Evolutionary conservation across 2,113 vertebrate genomes (phyloP), one percentile per base, ranked within the genome.

Genomic region (Glareola pratincola): DNA sequence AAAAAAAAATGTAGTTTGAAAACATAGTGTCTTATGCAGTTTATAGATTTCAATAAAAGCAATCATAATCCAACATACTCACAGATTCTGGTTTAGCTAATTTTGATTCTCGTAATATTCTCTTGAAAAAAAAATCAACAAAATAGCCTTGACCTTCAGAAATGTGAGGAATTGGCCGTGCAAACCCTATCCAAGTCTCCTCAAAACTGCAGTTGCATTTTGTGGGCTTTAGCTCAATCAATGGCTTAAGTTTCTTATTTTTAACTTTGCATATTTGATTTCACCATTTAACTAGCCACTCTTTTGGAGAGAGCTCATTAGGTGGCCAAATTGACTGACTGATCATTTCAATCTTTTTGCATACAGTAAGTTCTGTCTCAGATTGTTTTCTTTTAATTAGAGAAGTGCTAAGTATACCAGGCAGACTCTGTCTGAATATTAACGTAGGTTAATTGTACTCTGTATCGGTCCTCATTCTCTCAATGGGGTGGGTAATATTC

Each of bases 21-120:
- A 91, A 43, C 4, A 24, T 32, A 20, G 4, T 30, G 12, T 5
- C 2, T 78, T 66, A 23, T 0, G 0, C 39, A 53, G 11, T 8
- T 50, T 48, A 60, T 19, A 50, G 8, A 30, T 47, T 80, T 24
- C 23, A 43, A 51, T 51, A 80, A 79, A 85, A 24, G 6, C 15
- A 54, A n/a, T 80, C 32, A 59, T 54, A 80, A 83, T 56, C 12
- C 32, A 67, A 23, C 14, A 45, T 34, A 63, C 19, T 69, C 20
- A 51, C 23, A 91, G 24, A 7, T 48, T 37, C 4, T n/a, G 10
- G 6, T 53, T 71, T 77, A 57, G 62, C 50, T 76, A 50, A 85
- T 68, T 53, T 63, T 50, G 12, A 85, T 18, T 20, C 9, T 76
- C 14, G n/a, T 36, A 80, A 74, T 74, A 48, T 1, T 50, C 7